Evolutionary conservation across 2,888 invertebrate species (phyloP), one percentile per base, ranked within the genome.

Genomic region (Parnassius smintheus): DNA sequence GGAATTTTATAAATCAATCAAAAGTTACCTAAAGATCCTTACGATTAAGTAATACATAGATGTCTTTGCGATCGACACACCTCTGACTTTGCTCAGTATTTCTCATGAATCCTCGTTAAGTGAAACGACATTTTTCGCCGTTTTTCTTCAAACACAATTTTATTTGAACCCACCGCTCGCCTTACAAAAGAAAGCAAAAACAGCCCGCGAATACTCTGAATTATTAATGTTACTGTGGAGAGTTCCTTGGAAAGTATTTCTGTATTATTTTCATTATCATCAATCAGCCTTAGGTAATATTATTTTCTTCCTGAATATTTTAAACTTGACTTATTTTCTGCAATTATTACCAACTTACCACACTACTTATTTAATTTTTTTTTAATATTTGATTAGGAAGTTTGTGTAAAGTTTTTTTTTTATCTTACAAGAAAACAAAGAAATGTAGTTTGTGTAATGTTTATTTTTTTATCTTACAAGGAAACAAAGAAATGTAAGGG

Each of bases 171-270:
- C 67, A 62, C 60, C 68, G 62, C 70, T 62, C 65, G 62, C 58
- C 64, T 65, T 63, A 70, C 72, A 70, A 73, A 72, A 71, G 69
- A 62, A 65, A 70, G 65, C 65, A 69, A 74, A 73, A 73, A 70
- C 70, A 71, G 71, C 69, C 71, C 59, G 67, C 70, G 72, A 72
- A 70, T 61, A 66, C 69, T 68, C 67, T 75, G 74, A 77, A 78
- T 78, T 76, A 76, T 77, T 77, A 79, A 77, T 74, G 69, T 73
- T 71, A 74, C 71, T 71, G 72, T 65, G 72, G 68, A 71, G 68
- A 73, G 68, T 69, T 71, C 68, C 72, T 71, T 64, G 68, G 67
- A 59, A 68, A 70, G 67, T 68, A 68, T 72, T 70, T 72, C 67
- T 70, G 70, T 72, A 69, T 71, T 71, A 75, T 72, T 72, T 70